phyloP scores from a whole-genome alignment of 1,140 invertebrate genomes.

The Drosophila trapezifrons region DNA sequence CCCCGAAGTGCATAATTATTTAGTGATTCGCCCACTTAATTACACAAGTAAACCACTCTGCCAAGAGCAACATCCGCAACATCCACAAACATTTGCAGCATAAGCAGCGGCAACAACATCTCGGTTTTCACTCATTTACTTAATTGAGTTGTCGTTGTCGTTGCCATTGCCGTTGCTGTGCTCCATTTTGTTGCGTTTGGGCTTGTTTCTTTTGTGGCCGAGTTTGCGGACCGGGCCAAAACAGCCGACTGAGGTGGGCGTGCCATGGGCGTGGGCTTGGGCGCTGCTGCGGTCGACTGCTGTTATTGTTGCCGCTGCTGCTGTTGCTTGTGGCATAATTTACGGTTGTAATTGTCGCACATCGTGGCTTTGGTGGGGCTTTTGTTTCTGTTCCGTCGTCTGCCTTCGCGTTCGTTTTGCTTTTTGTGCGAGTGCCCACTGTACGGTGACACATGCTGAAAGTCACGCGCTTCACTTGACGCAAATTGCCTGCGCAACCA shows the following conservation, averaged over 20 bases:
- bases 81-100: conserved; percentile 13
- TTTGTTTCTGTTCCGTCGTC: conserved; percentile 38
- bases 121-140: conserved; percentile 69
- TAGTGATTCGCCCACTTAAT: conserved; percentile 45
- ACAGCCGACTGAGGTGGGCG: conserved; percentile 10
- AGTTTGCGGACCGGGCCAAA: conserved; percentile 37
- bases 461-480: conserved; percentile 69
- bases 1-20: conserved; percentile 26
- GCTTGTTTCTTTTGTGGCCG: conserved; percentile 54
- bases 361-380: conserved; percentile 50
- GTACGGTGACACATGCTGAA: conserved; percentile 63
- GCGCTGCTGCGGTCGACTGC: not conserved
- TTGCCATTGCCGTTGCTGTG: conserved; percentile 28
- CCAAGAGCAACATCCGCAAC: conserved; percentile 28
- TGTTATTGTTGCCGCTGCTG: conserved; percentile 32
- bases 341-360: conserved; percentile 76
- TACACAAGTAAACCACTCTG: conserved; percentile 49
- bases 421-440: conserved; percentile 29
- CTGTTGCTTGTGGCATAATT: conserved; percentile 70
- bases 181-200: conserved; percentile 55
- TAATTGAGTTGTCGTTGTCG: conserved; percentile 69
- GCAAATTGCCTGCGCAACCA: conserved; percentile 76
- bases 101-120: conserved; percentile 44
- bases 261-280: conserved; percentile 3
- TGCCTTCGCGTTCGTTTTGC: conserved; percentile 13